A percentile compares a stretch with the other conserved stretches of the same genome.
Conservation (phyloP, 2,797 vertebrate genomes). For the Dermochelys coriacea region DNA sequence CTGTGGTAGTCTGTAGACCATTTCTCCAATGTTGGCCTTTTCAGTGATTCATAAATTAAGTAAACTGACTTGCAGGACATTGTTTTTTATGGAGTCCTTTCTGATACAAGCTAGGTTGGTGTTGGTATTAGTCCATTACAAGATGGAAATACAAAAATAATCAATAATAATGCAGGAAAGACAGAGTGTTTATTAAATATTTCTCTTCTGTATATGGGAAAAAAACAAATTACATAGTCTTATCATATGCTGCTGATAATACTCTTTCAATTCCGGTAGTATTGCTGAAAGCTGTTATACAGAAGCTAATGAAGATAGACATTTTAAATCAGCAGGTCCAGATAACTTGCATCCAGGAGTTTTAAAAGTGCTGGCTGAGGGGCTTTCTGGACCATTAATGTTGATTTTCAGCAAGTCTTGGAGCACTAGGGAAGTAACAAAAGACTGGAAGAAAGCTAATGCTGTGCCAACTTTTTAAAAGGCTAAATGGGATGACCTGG, state of each 20-base stretch:
- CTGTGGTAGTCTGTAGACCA: neutral
- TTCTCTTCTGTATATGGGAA: neutral
- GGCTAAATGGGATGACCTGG: neutral
- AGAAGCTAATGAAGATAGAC: neutral
- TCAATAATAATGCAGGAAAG: neutral
- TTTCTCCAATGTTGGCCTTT: neutral
- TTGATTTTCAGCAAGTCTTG: neutral
- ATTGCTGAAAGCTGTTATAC: neutral
- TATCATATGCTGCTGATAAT: neutral
- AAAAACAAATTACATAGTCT: neutral
- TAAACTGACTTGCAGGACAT: neutral
- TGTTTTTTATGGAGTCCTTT: neutral
- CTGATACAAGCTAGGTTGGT: neutral
- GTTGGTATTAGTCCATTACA: neutral
- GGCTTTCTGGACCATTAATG: neutral
- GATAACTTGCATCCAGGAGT: neutral
- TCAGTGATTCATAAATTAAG: neutral
- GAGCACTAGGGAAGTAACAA: neutral
- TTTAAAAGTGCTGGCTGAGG: neutral
- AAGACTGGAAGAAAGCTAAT: neutral
- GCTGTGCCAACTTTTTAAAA: neutral
- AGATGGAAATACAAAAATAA: neutral
- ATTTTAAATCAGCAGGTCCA: neutral
- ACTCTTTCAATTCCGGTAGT: neutral
- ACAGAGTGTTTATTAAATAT: neutral